phyloP scores from a whole-genome alignment of 1,140 invertebrate species.

The Drosophila parvula region DNA sequence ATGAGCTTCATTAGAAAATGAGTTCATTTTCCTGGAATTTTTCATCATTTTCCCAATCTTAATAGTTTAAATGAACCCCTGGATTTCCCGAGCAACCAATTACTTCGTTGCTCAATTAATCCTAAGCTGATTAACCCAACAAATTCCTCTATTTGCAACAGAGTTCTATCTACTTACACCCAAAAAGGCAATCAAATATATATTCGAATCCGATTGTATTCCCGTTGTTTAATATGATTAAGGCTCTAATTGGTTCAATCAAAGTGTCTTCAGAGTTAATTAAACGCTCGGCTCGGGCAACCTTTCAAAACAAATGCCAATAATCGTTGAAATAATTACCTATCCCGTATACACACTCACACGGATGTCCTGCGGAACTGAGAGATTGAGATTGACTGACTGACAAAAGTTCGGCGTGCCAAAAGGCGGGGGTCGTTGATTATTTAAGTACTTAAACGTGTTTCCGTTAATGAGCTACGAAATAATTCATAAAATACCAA shows the following conservation, averaged over 20 bases:
- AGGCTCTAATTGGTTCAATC: conserved; percentile 54
- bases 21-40: no score
- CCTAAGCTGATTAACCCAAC: conserved; percentile 6
- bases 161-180: no score
- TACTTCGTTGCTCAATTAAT: conserved; percentile 10
- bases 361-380: not conserved
- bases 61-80: not conserved
- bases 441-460: conserved; percentile 68
- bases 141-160: not conserved
- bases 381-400: conserved; percentile 16
- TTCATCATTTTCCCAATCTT: not conserved
- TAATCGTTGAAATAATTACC: conserved; percentile 60
- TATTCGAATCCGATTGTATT: conserved; percentile 13
- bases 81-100: not conserved
- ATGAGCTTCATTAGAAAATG: no score
- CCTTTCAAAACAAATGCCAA: conserved; percentile 42
- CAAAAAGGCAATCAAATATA: not conserved
- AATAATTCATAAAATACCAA: conserved; percentile 55
- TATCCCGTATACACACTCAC: conserved; percentile 1
- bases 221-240: conserved; percentile 41
- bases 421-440: conserved; percentile 38
- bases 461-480: conserved; percentile 54
- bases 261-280: conserved; percentile 66
- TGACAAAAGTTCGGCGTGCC: conserved; percentile 26
- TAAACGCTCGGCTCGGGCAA: conserved; percentile 35